Percentiles rank a stretch among this genome's conserved stretches.
These are phyloP conservation scores for Petrocephalus sullivani DNA, from an alignment of 2,797 vertebrate genomes.

Conservation along the genomic window DNA sequence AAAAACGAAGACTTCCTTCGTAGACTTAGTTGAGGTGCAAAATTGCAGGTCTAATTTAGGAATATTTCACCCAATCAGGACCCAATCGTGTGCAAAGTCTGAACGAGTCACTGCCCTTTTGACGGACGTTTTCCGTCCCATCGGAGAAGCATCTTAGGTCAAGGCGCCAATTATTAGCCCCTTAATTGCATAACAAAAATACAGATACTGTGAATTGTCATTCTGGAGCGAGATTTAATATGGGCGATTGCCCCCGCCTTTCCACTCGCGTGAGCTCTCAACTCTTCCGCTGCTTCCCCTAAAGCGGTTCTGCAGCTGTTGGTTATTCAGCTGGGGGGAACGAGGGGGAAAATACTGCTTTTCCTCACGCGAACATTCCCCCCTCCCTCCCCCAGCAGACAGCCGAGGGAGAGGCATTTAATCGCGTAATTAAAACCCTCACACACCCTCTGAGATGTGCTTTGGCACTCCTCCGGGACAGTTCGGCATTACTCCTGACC, in stretches of 20 bases:
- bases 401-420: constrained; percentile 18
- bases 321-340: constrained; percentile 14
- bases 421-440: constrained; percentile 21
- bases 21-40: background rate
- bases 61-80: background rate
- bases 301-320: constrained; percentile 12
- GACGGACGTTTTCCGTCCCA: background rate
- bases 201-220: background rate
- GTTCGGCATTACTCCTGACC: constrained; percentile 6
- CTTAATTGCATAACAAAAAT: background rate
- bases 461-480: constrained; percentile 20
- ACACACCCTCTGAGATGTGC: constrained; percentile 23
- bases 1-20: background rate
- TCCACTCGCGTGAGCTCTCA: constrained; percentile 4
- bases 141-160: background rate
- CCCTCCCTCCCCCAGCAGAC: constrained; percentile 11
- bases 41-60: background rate
- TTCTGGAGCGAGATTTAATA: constrained; percentile 1
- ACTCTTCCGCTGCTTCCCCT: constrained; percentile 14
- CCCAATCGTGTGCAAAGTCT: background rate
- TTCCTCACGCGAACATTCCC: constrained; percentile 10
- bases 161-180: background rate
- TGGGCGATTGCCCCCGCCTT: background rate
- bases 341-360: constrained; percentile 1
- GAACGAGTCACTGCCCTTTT: background rate